Base-by-base conservation (phyloP, 2,797 vertebrate species). In the Phalanger gymnotis region DNA sequence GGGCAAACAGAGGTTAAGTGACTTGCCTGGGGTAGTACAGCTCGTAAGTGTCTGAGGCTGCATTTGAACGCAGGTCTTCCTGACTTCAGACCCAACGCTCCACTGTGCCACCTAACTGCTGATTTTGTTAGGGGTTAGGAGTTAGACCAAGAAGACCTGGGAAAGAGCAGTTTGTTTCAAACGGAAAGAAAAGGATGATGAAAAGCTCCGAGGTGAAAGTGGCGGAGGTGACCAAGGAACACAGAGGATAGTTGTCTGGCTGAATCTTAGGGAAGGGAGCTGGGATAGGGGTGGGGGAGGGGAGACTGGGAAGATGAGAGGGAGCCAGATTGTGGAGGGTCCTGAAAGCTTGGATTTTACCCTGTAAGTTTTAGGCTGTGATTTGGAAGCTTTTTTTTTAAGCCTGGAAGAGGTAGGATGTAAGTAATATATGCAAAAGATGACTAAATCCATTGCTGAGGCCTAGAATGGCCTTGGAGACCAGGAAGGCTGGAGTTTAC, bases 181-280 rank as follows among this genome's bases (percentile, higher is more conserved):
- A 40, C 30, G 87, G 90, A 51, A 14, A 5, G 12, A 54, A 11
- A 61, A 66, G 27, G 81, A 0, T 19, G 30, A 30, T 13, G 11
- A 34, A 91, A 40, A 2, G 14, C 25, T 0, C 47, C 0, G 28
- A 40, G 61, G n/a, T 19, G 47, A 91, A 40, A 91, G 66, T 40
- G 10, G 66, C 92, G 57, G 92, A 92, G 90, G 81, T 90, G n/a
- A 90, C 87, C 10, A 10, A 53, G 30, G 0, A 16, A 27, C 52
- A 7, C 22, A 89, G 28, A 92, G 34, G 56, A 92, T n/a, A 55
- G 94, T 92, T 93, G 58, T 34, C 94, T 16, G n/a, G 90, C 93
- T 87, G 95, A 96, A 96, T 95, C 81, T 54, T 55, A 96, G 95
- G 92, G 31, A 30, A 93, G 94, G 96, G 92, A 47, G 34, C 92